A percentile compares a stretch with the other conserved stretches of the same genome.
phyloP scores from a whole-genome alignment of 2,113 vertebrate genomes.

The Steatornis caripensis region DNA sequence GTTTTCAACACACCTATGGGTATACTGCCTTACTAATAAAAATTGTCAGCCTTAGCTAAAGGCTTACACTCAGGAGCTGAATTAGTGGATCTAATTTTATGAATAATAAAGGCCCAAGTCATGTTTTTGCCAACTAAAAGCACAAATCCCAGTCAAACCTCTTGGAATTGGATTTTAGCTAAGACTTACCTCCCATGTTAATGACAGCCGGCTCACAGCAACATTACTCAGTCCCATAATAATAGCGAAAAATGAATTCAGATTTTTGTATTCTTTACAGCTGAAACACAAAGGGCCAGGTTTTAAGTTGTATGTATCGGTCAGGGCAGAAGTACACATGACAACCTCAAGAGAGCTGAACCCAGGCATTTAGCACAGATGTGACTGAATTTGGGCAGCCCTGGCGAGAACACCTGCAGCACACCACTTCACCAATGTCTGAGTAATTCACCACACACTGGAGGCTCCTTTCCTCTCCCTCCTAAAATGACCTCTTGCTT shows the following conservation, averaged over 20 bases:
- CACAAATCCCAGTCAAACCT: background rate
- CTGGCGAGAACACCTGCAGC: background rate
- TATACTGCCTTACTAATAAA: background rate
- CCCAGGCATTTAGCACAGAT: background rate
- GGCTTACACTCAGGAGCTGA: background rate
- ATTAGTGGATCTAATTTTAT: background rate
- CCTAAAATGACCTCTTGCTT: background rate
- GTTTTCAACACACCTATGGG: background rate
- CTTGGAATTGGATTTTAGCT: background rate
- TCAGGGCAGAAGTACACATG: background rate
- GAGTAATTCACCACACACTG: background rate
- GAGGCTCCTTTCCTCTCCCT: background rate
- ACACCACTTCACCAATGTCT: background rate
- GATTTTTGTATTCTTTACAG: slow-evolving; percentile 96
- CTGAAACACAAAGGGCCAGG: slow-evolving; percentile 75
- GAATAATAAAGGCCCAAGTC: background rate
- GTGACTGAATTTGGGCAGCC: background rate
- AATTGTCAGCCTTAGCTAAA: background rate
- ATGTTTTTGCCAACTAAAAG: slow-evolving; percentile 16
- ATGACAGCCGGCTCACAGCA: slow-evolving; percentile 90
- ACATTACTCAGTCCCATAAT: slow-evolving; percentile 96
- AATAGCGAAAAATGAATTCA: slow-evolving; percentile 96
- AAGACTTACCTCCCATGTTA: slow-evolving; percentile 95
- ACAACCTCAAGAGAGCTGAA: background rate
- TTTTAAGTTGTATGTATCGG: background rate